Conservation (phyloP, 1,140 invertebrate species). For the Dolichoris vasculosae region DNA sequence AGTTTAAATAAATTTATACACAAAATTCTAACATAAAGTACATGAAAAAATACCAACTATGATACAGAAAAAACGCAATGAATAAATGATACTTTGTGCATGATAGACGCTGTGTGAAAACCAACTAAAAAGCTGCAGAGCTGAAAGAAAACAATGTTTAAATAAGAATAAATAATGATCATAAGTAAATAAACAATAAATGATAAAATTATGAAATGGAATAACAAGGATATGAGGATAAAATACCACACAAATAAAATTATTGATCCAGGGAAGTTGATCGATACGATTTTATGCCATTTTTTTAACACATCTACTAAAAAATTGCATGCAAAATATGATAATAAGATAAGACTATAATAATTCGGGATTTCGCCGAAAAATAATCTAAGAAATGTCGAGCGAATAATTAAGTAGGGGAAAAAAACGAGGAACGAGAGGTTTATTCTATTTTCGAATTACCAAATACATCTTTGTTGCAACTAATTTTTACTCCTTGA, state of each 20-base stretch:
- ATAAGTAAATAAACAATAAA: constrained; percentile 31
- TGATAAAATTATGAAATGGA: constrained; percentile 15
- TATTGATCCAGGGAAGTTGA: background rate
- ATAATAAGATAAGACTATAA: background rate
- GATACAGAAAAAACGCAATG: constrained; percentile 25
- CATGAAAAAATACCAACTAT: background rate
- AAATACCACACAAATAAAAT: background rate
- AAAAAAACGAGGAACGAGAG: background rate
- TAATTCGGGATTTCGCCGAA: background rate
- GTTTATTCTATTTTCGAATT: background rate
- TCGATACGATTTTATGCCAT: background rate
- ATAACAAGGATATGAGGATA: background rate
- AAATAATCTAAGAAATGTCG: background rate
- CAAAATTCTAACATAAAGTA: background rate
- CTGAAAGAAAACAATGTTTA: constrained; percentile 32
- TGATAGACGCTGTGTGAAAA: constrained; percentile 24
- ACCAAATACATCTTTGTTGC: background rate
- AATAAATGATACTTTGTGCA: constrained; percentile 37
- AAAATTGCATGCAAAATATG: background rate
- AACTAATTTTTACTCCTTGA: background rate
- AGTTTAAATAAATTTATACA: no score
- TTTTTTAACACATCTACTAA: background rate
- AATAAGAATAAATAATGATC: constrained; percentile 17
- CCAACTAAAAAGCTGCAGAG: constrained; percentile 26
- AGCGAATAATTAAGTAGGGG: background rate